Conservation (phyloP, 2,113 vertebrate genomes). For the Daubentonia madagascariensis region DNA sequence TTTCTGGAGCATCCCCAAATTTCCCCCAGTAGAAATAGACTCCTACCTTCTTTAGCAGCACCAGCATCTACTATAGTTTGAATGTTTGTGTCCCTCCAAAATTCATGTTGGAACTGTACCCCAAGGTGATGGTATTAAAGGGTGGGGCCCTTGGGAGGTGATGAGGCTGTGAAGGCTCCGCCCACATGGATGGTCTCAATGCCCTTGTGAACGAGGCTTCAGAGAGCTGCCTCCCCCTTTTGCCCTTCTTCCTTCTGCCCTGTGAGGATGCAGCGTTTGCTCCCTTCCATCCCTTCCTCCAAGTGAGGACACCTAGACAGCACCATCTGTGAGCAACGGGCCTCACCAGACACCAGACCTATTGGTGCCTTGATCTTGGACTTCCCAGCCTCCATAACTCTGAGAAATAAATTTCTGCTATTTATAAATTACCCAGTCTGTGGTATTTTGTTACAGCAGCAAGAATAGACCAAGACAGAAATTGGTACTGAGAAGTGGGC, state of each 20-base stretch:
- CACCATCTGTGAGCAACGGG: neutral
- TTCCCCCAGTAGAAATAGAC: neutral
- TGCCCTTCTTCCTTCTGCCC: no score
- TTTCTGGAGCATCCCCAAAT: neutral
- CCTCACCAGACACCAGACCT: neutral
- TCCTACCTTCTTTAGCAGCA: neutral
- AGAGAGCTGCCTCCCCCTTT: neutral
- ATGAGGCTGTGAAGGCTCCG: neutral
- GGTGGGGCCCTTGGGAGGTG: neutral
- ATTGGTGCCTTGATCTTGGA: neutral
- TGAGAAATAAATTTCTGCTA: neutral
- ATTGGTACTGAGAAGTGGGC: neutral
- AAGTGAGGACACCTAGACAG: neutral
- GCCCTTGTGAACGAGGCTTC: neutral
- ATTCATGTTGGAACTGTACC: neutral
- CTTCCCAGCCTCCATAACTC: neutral
- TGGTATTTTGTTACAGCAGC: neutral
- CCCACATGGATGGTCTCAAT: neutral
- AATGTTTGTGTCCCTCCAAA: neutral
- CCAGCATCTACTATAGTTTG: neutral
- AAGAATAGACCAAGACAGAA: neutral
- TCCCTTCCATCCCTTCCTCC: neutral
- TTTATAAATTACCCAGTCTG: neutral
- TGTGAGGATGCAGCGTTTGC: neutral
- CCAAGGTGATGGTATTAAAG: neutral